Conservation (phyloP, 2,797 vertebrate species). For the Ceyx erithaca region DNA sequence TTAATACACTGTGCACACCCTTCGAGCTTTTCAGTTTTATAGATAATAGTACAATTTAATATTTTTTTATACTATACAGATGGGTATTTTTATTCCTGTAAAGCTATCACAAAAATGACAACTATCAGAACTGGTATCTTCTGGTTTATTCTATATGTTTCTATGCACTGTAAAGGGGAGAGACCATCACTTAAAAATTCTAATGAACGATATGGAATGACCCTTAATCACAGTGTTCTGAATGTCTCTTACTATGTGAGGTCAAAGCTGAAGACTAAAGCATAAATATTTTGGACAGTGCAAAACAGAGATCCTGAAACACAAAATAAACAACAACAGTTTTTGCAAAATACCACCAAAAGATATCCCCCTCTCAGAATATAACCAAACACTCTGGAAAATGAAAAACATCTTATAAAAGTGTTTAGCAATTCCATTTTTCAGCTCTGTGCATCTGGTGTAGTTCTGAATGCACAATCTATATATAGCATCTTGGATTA, state of each 20-base stretch:
- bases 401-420: background rate
- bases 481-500: background rate
- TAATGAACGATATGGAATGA: background rate
- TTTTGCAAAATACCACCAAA: background rate
- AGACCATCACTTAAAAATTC: background rate
- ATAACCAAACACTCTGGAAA: background rate
- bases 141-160: background rate
- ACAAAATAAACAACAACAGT: background rate
- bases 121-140: background rate
- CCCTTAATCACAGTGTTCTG: background rate
- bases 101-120: background rate
- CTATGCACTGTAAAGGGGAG: background rate
- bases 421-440: background rate
- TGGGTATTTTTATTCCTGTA: background rate
- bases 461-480: background rate
- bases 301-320: background rate
- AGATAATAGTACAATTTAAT: background rate
- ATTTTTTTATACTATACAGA: background rate
- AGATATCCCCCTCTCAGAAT: background rate
- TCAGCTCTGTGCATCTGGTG: background rate
- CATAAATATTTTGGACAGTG: background rate
- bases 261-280: background rate
- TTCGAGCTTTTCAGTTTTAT: background rate
- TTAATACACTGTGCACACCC: background rate
- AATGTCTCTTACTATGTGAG: background rate